phyloP scores from a whole-genome alignment of 2,797 vertebrate species.

The Falco columbarius region DNA sequence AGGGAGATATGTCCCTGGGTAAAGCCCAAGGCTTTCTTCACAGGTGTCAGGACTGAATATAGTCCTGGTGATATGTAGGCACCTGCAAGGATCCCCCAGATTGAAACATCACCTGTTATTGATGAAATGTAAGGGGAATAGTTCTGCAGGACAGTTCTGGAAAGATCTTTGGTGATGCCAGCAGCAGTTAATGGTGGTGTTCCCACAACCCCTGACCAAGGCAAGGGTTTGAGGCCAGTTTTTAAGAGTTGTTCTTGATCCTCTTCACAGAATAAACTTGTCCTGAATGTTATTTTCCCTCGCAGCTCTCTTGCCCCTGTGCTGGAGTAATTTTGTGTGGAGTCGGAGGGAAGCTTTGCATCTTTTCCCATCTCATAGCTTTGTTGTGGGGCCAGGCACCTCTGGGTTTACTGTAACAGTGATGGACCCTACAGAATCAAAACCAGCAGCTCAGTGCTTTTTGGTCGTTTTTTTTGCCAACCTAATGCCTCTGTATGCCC shows the following conservation, averaged over 20 bases:
- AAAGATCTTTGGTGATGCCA: background rate
- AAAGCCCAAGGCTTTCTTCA: background rate
- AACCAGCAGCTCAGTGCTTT: background rate
- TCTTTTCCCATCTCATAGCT: background rate
- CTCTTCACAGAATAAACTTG: background rate
- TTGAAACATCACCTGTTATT: background rate
- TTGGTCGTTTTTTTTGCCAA: background rate
- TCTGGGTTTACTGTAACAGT: background rate
- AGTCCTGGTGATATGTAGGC: background rate
- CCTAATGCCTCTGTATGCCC: background rate
- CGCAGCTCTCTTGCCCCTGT: background rate
- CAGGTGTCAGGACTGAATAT: background rate
- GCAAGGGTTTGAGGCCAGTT: background rate
- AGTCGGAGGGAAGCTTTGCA: background rate
- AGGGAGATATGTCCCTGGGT: background rate
- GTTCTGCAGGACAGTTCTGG: background rate
- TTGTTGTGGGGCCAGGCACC: background rate
- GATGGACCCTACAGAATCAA: background rate
- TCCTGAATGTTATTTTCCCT: background rate
- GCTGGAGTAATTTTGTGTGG: background rate
- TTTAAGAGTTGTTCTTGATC: background rate
- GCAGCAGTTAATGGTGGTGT: background rate
- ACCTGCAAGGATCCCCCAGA: background rate
- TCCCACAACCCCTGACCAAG: background rate
- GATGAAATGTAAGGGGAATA: background rate